Base-by-base conservation (phyloP, 2,797 vertebrate species). In the Saguinus oedipus region DNA sequence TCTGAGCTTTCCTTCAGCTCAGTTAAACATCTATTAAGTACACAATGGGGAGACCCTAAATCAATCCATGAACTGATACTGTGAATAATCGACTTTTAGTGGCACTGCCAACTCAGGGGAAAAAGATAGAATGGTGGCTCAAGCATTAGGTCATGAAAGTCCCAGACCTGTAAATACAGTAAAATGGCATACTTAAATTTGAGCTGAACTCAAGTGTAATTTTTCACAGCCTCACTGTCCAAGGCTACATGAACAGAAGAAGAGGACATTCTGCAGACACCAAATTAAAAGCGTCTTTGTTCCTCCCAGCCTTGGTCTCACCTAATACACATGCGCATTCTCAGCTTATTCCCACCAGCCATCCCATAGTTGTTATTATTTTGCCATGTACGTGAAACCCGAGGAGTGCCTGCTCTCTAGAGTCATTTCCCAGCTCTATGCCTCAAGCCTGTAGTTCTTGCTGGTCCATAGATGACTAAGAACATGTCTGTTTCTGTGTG, bases 381-480 rank as follows among this genome's bases (percentile, higher is more conserved):
- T 90, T 64, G 36, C 17, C 13, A 13, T 12, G 17, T 50, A 3
- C 5, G 19, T 1, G 5, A 84, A 68, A 30, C 24, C 80, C 2
- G 2, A 50, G 75, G 39, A 79, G 24, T 11, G 0, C 20, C 39
- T 36, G 26, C 50, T 61, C 2, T 61, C 5, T 4, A 7, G 17
- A 2, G 9, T 42, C 70, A 30, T 33, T 82, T 19, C 26, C 2
- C 0, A 0, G 46, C 7, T 39, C 30, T 36, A 15, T 7, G 11
- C 12, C 15, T 22, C 11, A 36, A 81, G 33, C 10, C 22, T 3
- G 0, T 15, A n/a, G 61, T 20, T 50, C n/a, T 72, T 57, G 26
- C 20, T 74, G 59, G 4, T 11, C 42, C 14, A 17, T 26, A 7
- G 50, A 79, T 50, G 26, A 36, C 27, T 22, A 5, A 59, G 42